Evolutionary conservation across 2,113 vertebrate species (phyloP).

Genomic region (Ginglymostoma cirratum): DNA sequence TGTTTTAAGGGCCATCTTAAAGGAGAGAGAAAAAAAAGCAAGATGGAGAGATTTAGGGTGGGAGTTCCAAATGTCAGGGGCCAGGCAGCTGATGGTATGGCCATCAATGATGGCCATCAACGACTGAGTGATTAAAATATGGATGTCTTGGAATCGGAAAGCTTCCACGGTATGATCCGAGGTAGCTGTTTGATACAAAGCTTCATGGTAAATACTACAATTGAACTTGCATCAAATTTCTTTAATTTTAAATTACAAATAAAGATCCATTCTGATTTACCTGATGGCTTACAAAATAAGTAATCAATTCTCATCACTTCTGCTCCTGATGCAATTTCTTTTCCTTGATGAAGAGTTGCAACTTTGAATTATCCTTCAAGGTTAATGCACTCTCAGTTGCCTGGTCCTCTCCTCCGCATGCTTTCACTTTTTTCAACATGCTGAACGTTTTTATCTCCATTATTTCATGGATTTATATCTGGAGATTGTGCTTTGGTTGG

Average conservation of each 20-base stretch:
- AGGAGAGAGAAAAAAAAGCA: too few species aligned
- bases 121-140: too few species aligned
- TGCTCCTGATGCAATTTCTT: neutral
- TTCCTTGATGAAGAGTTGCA: neutral
- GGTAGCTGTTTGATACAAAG: neutral
- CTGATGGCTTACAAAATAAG: neutral
- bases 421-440: neutral
- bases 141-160: neutral
- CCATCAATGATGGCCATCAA: too few species aligned
- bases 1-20: too few species aligned
- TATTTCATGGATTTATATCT: neutral
- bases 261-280: neutral
- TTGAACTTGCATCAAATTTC: neutral
- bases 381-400: neutral
- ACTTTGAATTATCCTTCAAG: neutral
- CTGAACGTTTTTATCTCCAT: neutral
- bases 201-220: neutral
- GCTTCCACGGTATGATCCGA: neutral
- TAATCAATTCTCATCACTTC: neutral
- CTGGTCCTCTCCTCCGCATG: too few species aligned
- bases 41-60: too few species aligned
- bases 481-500: neutral
- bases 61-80: too few species aligned
- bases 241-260: neutral
- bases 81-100: too few species aligned